Conservation (phyloP, 2,888 invertebrate species). For the Pomacea canaliculata region DNA sequence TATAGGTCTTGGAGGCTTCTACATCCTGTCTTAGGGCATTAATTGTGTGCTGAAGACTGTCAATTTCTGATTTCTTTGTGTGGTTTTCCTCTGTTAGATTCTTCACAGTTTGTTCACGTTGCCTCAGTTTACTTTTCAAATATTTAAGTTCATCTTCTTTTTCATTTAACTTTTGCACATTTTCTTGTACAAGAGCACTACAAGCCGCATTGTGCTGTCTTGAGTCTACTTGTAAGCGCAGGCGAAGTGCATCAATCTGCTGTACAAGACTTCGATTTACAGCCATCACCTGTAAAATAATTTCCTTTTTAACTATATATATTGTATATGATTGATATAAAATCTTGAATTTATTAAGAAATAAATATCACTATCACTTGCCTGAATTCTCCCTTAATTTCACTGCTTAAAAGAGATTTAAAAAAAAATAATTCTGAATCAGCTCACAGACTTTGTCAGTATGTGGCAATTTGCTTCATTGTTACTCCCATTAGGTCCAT, state of each 20-base stretch:
- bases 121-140: constrained; percentile 34
- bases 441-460: too few relatives aligned
- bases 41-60: constrained; percentile 39
- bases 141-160: constrained; percentile 34
- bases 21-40: constrained; percentile 45
- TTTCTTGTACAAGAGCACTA: constrained; percentile 33
- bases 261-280: constrained; percentile 48
- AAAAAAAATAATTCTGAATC: too few relatives aligned
- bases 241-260: constrained; percentile 50
- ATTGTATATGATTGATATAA: too few relatives aligned
- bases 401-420: too few relatives aligned
- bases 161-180: constrained; percentile 37
- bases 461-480: too few relatives aligned
- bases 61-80: constrained; percentile 39
- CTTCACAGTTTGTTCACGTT: constrained; percentile 37
- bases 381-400: too few relatives aligned
- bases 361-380: too few relatives aligned
- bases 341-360: too few relatives aligned
- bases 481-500: too few relatives aligned
- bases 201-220: constrained; percentile 42
- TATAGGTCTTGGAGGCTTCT: constrained; percentile 40
- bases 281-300: constrained; percentile 37
- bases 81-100: constrained; percentile 40
- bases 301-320: neutral
- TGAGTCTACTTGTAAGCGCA: constrained; percentile 45